phyloP scores from a whole-genome alignment of 2,113 vertebrate genomes.

The Ptychochromis oligacanthus region DNA sequence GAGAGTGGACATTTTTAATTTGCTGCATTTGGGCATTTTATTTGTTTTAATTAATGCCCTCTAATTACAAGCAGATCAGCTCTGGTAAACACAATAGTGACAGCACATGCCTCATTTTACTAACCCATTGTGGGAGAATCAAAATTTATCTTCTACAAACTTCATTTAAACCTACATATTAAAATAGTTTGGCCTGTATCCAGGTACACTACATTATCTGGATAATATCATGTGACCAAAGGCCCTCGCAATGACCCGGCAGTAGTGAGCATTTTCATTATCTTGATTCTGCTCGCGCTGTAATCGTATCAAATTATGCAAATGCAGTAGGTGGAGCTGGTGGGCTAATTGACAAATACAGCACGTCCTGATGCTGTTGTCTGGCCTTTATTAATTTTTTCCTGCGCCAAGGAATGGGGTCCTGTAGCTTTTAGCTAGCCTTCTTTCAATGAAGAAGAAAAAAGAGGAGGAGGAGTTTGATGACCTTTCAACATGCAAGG shows the following conservation, averaged over 20 bases:
- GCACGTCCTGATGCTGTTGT: background rate
- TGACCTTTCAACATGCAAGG: background rate
- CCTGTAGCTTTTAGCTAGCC: background rate
- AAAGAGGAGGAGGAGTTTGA: background rate
- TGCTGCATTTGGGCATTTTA: background rate
- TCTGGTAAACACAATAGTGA: background rate
- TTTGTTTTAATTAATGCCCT: background rate
- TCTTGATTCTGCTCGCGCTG: background rate
- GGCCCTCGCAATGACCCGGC: background rate
- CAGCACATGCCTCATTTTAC: background rate
- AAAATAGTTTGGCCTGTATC: background rate
- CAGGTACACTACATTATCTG: background rate
- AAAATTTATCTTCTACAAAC: background rate
- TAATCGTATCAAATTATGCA: conserved; percentile 27
- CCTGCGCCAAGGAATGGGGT: no score
- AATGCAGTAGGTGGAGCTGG: background rate
- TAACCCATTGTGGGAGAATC: background rate
- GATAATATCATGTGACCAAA: conserved; percentile 16
- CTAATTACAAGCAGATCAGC: background rate
- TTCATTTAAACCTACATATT: background rate
- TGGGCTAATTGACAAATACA: conserved; percentile 5
- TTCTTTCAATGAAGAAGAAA: background rate
- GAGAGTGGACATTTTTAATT: background rate
- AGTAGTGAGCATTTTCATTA: conserved; percentile 10
- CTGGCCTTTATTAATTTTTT: background rate